Conservation (phyloP, 2,797 vertebrate genomes). For the Scomberomorus guttatus region DNA sequence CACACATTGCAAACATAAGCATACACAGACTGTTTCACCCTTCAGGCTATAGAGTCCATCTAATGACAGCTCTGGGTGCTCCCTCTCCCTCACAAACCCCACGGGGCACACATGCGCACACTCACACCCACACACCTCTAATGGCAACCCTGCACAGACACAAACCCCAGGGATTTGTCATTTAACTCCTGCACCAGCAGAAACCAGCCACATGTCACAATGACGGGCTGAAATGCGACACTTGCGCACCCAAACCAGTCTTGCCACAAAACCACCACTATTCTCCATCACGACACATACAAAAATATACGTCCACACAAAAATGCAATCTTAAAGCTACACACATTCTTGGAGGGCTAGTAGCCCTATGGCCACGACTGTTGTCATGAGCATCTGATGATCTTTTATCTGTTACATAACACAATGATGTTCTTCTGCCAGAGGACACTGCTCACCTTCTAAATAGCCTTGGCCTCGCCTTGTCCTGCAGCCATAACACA, state of each 20-base stretch:
- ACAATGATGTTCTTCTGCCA: constrained; percentile 24
- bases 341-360: constrained; percentile 31
- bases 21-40: constrained; percentile 15
- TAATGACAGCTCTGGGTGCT: constrained; percentile 73
- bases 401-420: constrained; percentile 68
- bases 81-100: constrained; percentile 58
- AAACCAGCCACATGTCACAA: constrained; percentile 70
- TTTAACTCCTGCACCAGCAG: constrained; percentile 86
- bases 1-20: constrained; percentile 18
- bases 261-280: constrained; percentile 17
- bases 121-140: constrained; percentile 69
- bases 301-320: constrained; percentile 13
- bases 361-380: constrained; percentile 5
- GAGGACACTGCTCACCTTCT: constrained; percentile 54
- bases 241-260: constrained; percentile 36
- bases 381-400: constrained; percentile 47
- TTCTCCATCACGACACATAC: background rate
- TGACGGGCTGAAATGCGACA: constrained; percentile 49
- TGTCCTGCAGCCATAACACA: constrained; percentile 48
- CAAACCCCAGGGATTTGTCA: constrained; percentile 80
- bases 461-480: constrained; percentile 46
- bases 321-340: constrained; percentile 6
- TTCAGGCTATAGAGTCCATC: constrained; percentile 44
- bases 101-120: constrained; percentile 35
- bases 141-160: constrained; percentile 65